Evolutionary conservation across 53 echinoderm and acorn worm genomes (phyloP).

Genomic region (Holothuria leucospilota): DNA sequence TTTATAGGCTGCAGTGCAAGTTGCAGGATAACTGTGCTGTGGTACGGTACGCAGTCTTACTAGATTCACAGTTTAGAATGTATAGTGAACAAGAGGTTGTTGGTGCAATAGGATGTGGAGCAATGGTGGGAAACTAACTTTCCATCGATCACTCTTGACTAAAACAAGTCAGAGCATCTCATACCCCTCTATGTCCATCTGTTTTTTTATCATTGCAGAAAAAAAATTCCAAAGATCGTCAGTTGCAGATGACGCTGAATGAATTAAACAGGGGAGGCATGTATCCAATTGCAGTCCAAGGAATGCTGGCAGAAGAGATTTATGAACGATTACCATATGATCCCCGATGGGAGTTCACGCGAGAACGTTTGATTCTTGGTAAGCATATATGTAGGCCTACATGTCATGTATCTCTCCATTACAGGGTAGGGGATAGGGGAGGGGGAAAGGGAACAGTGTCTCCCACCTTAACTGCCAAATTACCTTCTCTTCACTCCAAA

Average conservation of each 20-base stretch:
- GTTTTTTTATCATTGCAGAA: neutral
- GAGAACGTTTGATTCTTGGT: slow-evolving; percentile 81
- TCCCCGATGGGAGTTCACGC: slow-evolving; percentile 84
- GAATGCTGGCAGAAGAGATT: slow-evolving; percentile 61
- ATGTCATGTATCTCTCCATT: neutral
- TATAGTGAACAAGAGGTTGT: no score
- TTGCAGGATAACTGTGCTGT: no score
- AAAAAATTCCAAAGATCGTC: slow-evolving; percentile 28
- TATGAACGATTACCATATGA: slow-evolving; percentile 81
- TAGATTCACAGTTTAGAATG: no score
- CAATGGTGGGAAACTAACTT: no score
- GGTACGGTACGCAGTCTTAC: no score
- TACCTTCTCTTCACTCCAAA: no score
- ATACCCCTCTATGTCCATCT: neutral
- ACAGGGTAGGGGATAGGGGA: neutral
- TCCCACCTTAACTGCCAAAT: neutral
- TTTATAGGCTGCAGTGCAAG: no score
- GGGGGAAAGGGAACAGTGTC: neutral
- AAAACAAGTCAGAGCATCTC: neutral
- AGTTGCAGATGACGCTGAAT: slow-evolving; percentile 11
- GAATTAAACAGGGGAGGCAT: slow-evolving; percentile 32
- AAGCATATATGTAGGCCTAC: neutral
- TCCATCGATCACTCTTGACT: neutral
- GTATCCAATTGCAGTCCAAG: slow-evolving; percentile 18
- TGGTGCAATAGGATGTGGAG: no score